A percentile compares a stretch with the other conserved stretches of the same genome.
Conservation (phyloP, 2,888 invertebrate genomes). For the Poecilus cupreus region DNA sequence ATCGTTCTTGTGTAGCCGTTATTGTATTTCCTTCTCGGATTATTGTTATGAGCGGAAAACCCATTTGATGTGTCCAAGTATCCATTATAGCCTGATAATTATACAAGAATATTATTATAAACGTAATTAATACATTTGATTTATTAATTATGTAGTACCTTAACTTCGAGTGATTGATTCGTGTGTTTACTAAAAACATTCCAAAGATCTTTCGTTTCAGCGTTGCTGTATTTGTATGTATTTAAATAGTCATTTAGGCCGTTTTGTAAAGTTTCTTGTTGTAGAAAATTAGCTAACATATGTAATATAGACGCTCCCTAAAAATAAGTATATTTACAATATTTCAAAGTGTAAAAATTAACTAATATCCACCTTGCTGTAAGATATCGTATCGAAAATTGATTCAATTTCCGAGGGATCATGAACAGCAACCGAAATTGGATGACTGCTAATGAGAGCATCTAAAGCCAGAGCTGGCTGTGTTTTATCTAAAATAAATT, state of each 20-base stretch:
- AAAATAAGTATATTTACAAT: conserved; percentile 62
- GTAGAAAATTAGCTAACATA: conserved; percentile 83
- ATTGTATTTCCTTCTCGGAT: conserved; percentile 78
- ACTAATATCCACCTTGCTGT: conserved; percentile 77
- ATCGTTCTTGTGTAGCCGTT: conserved; percentile 81
- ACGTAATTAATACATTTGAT: not conserved
- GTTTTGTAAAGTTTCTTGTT: conserved; percentile 77
- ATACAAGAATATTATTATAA: not conserved
- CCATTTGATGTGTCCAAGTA: conserved; percentile 89
- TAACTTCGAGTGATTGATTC: conserved; percentile 78
- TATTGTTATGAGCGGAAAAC: conserved; percentile 86
- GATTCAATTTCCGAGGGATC: conserved; percentile 83
- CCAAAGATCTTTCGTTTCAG: conserved; percentile 90
- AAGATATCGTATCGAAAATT: conserved; percentile 85
- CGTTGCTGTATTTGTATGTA: conserved; percentile 81
- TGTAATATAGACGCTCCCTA: conserved; percentile 83
- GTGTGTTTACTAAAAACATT: conserved; percentile 79
- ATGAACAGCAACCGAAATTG: conserved; percentile 80
- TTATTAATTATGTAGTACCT: conserved; percentile 73
- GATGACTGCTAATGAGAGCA: conserved; percentile 82
- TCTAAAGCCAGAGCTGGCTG: conserved; percentile 82
- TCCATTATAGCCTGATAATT: conserved; percentile 78
- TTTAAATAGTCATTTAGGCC: conserved; percentile 82
- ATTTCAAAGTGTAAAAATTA: not conserved
- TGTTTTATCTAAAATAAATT: conserved; percentile 81